These are phyloP conservation scores for Aethina tumida DNA, from an alignment of 1,140 invertebrate species.

Conservation along the genomic window DNA sequence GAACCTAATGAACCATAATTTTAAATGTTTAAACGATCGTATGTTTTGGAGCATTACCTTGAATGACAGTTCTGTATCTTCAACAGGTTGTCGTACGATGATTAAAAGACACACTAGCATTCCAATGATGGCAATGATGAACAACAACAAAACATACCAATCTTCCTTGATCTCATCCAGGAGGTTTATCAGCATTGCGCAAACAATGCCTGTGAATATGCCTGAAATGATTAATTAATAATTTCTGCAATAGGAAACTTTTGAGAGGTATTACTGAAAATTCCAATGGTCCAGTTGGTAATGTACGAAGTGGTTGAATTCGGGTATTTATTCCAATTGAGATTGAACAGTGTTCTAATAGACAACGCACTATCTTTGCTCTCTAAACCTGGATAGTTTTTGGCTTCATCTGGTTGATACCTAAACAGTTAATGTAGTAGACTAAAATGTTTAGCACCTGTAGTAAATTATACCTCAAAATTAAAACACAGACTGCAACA, in stretches of 20 bases:
- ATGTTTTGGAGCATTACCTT: slow-evolving; percentile 18
- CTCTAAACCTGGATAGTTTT: slow-evolving; percentile 4
- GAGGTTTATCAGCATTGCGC: slow-evolving; percentile 14
- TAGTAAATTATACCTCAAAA: slow-evolving; percentile 47
- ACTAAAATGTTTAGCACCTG: not conserved
- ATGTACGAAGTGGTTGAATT: slow-evolving; percentile 16
- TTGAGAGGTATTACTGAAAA: slow-evolving; percentile 27
- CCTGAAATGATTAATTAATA: slow-evolving; percentile 11
- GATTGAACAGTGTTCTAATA: slow-evolving; percentile 25
- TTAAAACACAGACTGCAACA: slow-evolving; percentile 68
- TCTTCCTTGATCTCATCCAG: slow-evolving; percentile 8
- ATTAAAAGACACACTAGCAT: slow-evolving; percentile 18
- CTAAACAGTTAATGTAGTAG: slow-evolving; percentile 1
- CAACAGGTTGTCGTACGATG: slow-evolving; percentile 37
- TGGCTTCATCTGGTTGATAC: slow-evolving; percentile 13
- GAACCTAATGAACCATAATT: slow-evolving; percentile 48
- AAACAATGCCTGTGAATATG: slow-evolving; percentile 14
- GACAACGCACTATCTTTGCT: slow-evolving; percentile 5
- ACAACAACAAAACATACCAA: slow-evolving; percentile 12
- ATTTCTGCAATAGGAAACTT: too few relatives aligned
- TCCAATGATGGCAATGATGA: slow-evolving; percentile 11
- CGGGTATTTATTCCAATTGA: slow-evolving; percentile 27
- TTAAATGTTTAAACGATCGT: slow-evolving; percentile 47
- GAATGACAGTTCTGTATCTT: slow-evolving; percentile 20
- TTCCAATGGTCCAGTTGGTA: slow-evolving; percentile 20